These are phyloP conservation scores for Dipodomys ordii DNA, from an alignment of 2,113 vertebrate species.

Conservation along the genomic window DNA sequence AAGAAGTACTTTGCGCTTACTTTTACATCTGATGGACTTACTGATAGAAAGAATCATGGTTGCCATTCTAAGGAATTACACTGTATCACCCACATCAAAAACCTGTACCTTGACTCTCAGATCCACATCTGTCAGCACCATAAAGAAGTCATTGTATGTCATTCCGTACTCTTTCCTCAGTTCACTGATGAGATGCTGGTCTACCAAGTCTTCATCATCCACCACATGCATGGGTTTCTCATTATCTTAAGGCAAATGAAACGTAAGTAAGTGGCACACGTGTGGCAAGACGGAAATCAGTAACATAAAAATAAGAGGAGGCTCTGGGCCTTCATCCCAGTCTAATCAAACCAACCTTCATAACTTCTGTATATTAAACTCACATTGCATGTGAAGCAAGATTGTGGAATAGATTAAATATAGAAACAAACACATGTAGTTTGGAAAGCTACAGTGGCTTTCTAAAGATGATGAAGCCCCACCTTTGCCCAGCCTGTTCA, in stretches of 20 bases:
- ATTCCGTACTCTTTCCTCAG: slow-evolving; percentile 96
- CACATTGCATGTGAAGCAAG: background rate
- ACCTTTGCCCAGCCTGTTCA: background rate
- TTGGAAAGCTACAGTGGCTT: slow-evolving; percentile 17
- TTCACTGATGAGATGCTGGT: slow-evolving; percentile 95
- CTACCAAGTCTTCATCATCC: slow-evolving; percentile 94
- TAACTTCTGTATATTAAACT: background rate
- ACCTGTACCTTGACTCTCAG: slow-evolving; percentile 94
- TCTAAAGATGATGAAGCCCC: background rate
- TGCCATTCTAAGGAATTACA: background rate
- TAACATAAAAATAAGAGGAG: background rate
- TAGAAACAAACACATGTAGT: background rate
- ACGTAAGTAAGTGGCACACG: slow-evolving; percentile 54
- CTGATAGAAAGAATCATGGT: background rate
- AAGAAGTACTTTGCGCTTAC: slow-evolving; percentile 28
- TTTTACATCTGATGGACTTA: background rate
- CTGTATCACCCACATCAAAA: background rate
- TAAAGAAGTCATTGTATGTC: slow-evolving; percentile 97
- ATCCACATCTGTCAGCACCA: slow-evolving; percentile 96
- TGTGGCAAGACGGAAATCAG: background rate
- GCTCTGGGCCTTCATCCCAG: background rate
- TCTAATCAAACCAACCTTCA: slow-evolving; percentile 10
- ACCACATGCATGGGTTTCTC: slow-evolving; percentile 97
- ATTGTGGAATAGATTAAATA: background rate
- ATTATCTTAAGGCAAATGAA: slow-evolving; percentile 90